Conservation (phyloP, 2,888 invertebrate species). For the Ischnura elegans region DNA sequence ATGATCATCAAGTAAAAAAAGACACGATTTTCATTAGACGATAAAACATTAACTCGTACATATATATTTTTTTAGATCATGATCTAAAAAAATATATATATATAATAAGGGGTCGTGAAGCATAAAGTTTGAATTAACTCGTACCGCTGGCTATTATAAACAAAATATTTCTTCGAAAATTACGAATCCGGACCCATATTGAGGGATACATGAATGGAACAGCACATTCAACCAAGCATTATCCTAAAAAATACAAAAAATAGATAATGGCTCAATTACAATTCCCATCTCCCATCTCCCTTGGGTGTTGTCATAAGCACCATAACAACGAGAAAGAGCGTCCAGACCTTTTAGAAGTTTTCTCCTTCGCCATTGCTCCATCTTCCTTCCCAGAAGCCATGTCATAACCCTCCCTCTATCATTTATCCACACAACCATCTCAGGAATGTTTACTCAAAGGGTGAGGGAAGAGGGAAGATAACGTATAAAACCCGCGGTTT, state of each 20-base stretch:
- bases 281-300: not conserved
- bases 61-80: too few relatives aligned
- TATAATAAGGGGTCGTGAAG: too few relatives aligned
- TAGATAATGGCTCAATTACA: not conserved
- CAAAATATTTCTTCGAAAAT: too few relatives aligned
- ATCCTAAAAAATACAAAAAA: not conserved
- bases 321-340: not conserved
- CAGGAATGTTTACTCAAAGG: slow-evolving; percentile 46
- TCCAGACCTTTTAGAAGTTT: not conserved
- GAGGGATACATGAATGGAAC: too few relatives aligned
- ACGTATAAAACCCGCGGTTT: slow-evolving; percentile 39
- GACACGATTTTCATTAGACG: too few relatives aligned
- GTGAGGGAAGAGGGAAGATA: not conserved
- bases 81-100: too few relatives aligned
- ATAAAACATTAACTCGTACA: too few relatives aligned
- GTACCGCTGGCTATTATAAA: too few relatives aligned
- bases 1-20: too few relatives aligned
- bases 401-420: not conserved
- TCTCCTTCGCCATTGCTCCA: not conserved
- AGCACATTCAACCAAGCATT: not conserved
- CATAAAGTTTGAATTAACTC: too few relatives aligned
- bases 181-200: too few relatives aligned
- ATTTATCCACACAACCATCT: slow-evolving; percentile 51
- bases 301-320: not conserved
- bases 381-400: not conserved